Conservation (phyloP, 2,797 vertebrate species). For the Phoeniculus purpureus region DNA sequence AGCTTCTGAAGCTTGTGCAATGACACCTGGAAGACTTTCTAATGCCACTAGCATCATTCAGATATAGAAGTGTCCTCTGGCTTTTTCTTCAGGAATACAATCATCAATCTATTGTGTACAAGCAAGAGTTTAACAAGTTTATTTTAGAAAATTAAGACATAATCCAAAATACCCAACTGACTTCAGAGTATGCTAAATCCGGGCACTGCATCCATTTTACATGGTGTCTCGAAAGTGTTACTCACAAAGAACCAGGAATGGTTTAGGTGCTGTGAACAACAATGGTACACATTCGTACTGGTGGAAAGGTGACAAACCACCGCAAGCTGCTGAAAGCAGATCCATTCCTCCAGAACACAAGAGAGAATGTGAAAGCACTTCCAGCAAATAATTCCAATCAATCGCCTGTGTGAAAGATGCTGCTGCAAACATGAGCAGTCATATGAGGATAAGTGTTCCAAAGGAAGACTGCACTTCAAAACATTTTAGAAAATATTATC, state of each 20-base stretch:
- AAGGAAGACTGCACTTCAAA: background rate
- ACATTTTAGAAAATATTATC: background rate
- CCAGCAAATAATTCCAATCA: background rate
- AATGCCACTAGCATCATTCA: background rate
- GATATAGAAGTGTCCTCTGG: background rate
- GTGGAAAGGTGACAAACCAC: background rate
- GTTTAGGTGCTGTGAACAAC: background rate
- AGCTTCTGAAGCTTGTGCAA: background rate
- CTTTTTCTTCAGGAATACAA: background rate
- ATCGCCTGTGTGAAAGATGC: background rate
- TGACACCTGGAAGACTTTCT: background rate
- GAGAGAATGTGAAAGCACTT: background rate
- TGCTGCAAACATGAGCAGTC: background rate
- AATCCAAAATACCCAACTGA: background rate
- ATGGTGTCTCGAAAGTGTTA: background rate
- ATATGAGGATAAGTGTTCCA: background rate
- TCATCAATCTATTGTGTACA: background rate
- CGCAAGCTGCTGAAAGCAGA: background rate
- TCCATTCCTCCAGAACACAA: background rate
- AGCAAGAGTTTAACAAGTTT: background rate
- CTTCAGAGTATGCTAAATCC: background rate
- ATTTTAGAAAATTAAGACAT: background rate
- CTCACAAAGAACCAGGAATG: background rate
- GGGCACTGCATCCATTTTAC: background rate
- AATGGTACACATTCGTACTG: rapidly evolving